Evolutionary conservation across 2,888 invertebrate genomes (phyloP), one percentile per base, ranked within the genome.

Genomic region (Fabriciana adippe): DNA sequence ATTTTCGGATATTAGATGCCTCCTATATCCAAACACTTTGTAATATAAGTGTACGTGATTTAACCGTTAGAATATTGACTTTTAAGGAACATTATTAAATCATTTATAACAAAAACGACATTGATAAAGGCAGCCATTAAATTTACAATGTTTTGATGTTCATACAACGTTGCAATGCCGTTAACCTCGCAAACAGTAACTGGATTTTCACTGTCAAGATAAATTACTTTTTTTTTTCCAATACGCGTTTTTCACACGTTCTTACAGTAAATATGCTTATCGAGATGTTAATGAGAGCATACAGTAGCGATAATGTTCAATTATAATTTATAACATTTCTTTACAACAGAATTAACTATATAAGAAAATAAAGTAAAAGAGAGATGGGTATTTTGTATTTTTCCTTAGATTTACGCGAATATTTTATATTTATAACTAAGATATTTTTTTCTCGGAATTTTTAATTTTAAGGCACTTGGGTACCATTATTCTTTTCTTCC

Each of bases 201-300:
- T 64, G 64, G 55, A 67, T 67, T 64, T 68, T 64, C 64, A 63
- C 64, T 64, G 61, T 50, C 60, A 45, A 64, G 31, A 68, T 59
- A 64, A 64, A 68, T 55, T 15, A 48, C 15, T 4, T 26, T 48
- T 4, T 26, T 48, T 26, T 59, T 59, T 13, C 13, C 16, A 47
- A 6, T 5, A 14, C n/a, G 26, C 26, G 8, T 15, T 35, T 11
- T 51, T 60, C 50, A 51, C 60, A 50, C 50, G 45, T 54, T 66
- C 53, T 60, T 55, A 16, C 41, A 1, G 15, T 18, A 16, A 21
- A 2, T 8, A 56, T 48, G 18, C 26, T 45, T 48, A 26, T 55
- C 54, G 59, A 66, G 66, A 60, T 60, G 55, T 31, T 66, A 66
- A 66, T 50, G 60, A 60, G 66, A 66, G 60, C 66, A 35, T 66